These are phyloP conservation scores for Oncopodura yosiiana DNA, from an alignment of 1,140 invertebrate species.

Conservation along the genomic window DNA sequence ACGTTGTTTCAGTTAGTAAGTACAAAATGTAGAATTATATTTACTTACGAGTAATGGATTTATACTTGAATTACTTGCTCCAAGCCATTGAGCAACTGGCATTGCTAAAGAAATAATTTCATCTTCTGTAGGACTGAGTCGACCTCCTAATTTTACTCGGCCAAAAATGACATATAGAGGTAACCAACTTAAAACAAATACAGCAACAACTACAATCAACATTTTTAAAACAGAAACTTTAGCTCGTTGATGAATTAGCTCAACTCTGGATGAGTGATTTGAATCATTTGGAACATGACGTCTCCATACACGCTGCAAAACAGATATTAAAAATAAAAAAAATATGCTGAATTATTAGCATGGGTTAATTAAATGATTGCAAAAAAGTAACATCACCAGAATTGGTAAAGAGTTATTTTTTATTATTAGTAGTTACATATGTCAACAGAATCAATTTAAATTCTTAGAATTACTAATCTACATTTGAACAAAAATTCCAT, in stretches of 20 bases:
- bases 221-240: slow-evolving; percentile 52
- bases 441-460: no score
- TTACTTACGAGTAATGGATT: slow-evolving; percentile 49
- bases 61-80: slow-evolving; percentile 45
- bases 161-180: slow-evolving; percentile 51
- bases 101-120: slow-evolving; percentile 41
- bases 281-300: no score
- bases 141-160: slow-evolving; percentile 42
- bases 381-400: no score
- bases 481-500: no score
- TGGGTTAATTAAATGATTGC: no score
- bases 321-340: no score
- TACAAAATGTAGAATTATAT: no score
- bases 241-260: slow-evolving; percentile 28
- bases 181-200: slow-evolving; percentile 56
- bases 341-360: no score
- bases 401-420: no score
- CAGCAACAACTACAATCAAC: slow-evolving; percentile 52
- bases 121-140: slow-evolving; percentile 35
- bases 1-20: slow-evolving; percentile 52
- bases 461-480: no score
- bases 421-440: no score
- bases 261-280: slow-evolving; percentile 32
- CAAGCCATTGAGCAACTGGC: slow-evolving; percentile 57
- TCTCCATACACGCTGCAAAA: no score